Evolutionary conservation across 2,797 vertebrate species (phyloP).

Genomic region (Rhinatrema bivittatum): DNA sequence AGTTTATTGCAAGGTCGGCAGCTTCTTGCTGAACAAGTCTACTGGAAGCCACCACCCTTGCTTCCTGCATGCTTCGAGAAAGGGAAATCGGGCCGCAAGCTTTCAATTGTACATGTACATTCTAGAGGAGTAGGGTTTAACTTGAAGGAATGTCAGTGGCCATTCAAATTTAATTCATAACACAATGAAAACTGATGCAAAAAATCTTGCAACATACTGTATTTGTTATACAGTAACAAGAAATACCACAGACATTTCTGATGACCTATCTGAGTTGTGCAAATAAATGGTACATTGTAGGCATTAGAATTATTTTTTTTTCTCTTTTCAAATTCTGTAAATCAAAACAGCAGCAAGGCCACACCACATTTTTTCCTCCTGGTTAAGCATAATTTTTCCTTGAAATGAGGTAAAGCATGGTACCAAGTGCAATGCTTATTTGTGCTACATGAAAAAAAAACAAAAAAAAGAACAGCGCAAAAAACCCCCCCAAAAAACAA

Average conservation of each 20-base stretch:
- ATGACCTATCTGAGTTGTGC: constrained; percentile 57
- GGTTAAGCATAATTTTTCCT: constrained; percentile 55
- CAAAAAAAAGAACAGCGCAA: constrained; percentile 41
- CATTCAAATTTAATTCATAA: constrained; percentile 47
- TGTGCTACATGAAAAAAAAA: constrained; percentile 86
- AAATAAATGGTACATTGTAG: constrained; percentile 61
- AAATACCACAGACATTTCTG: constrained; percentile 55
- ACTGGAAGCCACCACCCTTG: constrained; percentile 9
- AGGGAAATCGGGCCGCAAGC: no score
- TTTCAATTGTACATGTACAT: no score
- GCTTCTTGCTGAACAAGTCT: constrained; percentile 18
- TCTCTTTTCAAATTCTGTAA: constrained; percentile 67
- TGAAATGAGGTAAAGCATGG: constrained; percentile 95
- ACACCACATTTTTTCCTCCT: constrained; percentile 62
- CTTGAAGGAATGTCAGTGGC: constrained; percentile 51
- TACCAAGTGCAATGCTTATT: constrained; percentile 87
- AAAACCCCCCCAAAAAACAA: constrained; percentile 11
- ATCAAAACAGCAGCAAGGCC: constrained; percentile 83
- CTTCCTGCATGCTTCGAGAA: constrained; percentile 6
- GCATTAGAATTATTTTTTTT: constrained; percentile 59
- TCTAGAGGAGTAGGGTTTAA: constrained; percentile 39
- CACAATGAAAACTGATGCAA: constrained; percentile 33
- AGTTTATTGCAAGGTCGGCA: background rate
- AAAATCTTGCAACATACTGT: no score
- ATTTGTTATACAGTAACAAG: constrained; percentile 51